These are phyloP conservation scores for Drosophila bocqueti DNA, from an alignment of 1,140 invertebrate species.

Conservation along the genomic window DNA sequence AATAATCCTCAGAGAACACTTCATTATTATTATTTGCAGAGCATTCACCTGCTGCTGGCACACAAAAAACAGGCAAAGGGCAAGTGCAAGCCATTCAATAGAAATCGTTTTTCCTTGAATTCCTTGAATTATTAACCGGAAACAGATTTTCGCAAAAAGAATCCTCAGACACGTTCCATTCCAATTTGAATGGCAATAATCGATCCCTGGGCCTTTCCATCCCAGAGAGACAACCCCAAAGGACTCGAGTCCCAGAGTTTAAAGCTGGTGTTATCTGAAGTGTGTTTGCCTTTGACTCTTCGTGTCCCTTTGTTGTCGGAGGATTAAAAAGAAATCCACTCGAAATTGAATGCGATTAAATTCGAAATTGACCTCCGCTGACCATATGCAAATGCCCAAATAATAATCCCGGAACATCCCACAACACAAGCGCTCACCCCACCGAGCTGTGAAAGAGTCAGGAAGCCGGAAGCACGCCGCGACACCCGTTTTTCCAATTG, in stretches of 20 bases:
- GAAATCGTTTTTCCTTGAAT: constrained; percentile 30
- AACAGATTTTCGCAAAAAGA: constrained; percentile 33
- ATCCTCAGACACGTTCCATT: constrained; percentile 74
- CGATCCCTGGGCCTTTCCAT: constrained; percentile 80
- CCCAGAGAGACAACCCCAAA: constrained; percentile 8
- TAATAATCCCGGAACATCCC: constrained; percentile 13
- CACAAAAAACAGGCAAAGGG: constrained; percentile 16
- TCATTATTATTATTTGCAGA: constrained; percentile 3
- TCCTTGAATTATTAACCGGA: constrained; percentile 50
- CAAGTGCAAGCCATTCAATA: constrained; percentile 1
- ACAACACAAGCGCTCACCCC: background rate
- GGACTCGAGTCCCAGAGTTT: background rate
- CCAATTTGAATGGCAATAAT: constrained; percentile 85
- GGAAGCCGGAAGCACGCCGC: constrained; percentile 11
- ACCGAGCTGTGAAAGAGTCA: constrained; percentile 77
- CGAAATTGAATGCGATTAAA: constrained; percentile 82
- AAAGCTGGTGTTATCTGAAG: constrained; percentile 32
- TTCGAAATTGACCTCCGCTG: constrained; percentile 75
- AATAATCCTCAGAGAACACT: background rate
- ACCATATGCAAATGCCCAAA: constrained; percentile 72
- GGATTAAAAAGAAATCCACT: constrained; percentile 83
- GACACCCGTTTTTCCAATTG: constrained; percentile 26
- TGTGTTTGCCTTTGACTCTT: constrained; percentile 55
- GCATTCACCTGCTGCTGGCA: constrained; percentile 26
- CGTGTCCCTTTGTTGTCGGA: constrained; percentile 24